Conservation (phyloP, 2,888 invertebrate species). For the Cerastis leucographa region DNA sequence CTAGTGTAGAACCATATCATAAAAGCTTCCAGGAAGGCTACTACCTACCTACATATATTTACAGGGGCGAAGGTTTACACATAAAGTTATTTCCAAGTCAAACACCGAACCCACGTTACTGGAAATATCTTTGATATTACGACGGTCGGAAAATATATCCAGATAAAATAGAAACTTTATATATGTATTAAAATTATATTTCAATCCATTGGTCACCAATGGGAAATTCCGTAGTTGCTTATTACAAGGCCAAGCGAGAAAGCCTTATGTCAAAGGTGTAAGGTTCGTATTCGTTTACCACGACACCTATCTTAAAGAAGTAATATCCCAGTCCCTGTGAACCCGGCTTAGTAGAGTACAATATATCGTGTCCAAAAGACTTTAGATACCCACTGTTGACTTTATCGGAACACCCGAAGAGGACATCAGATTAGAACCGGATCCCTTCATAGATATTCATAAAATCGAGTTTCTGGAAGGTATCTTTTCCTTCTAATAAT, state of each 20-base stretch:
- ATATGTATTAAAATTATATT: conserved; percentile 63
- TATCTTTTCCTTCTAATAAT: conserved; percentile 1
- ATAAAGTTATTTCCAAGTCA: conserved; percentile 59
- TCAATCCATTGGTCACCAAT: conserved; percentile 66
- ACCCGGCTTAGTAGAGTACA: conserved; percentile 69
- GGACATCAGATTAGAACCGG: conserved; percentile 58
- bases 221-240: conserved; percentile 47
- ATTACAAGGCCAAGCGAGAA: conserved; percentile 8
- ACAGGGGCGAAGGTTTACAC: conserved; percentile 30
- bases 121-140: conserved; percentile 50
- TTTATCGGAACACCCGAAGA: conserved; percentile 71
- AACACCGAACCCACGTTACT: conserved; percentile 49
- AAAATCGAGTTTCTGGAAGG: conserved; percentile 57
- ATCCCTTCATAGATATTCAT: conserved; percentile 70
- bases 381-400: conserved; percentile 66
- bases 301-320: conserved; percentile 51
- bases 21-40: conserved; percentile 51
- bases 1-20: conserved; percentile 52
- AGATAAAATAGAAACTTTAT: conserved; percentile 57
- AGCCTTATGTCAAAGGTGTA: conserved; percentile 26
- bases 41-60: background rate
- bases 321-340: conserved; percentile 59
- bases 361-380: conserved; percentile 71
- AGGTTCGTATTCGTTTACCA: conserved; percentile 38
- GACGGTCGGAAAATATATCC: conserved; percentile 46